Conservation (phyloP, 2,113 vertebrate genomes). For the Gymnarchus niloticus region DNA sequence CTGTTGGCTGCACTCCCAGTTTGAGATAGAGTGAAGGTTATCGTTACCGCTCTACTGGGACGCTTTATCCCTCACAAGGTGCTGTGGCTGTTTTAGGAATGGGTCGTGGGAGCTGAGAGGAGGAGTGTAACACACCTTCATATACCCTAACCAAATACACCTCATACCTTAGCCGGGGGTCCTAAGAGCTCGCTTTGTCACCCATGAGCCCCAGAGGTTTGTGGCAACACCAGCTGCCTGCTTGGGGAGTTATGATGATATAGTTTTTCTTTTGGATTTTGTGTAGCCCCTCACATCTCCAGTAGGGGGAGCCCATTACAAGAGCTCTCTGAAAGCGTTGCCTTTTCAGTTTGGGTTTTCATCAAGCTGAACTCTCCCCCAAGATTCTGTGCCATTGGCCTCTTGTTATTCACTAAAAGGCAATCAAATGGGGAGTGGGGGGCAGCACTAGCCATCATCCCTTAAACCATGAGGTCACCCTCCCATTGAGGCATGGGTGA, state of each 20-base stretch:
- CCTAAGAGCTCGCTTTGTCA: not conserved
- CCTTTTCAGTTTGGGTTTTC: too few relatives aligned
- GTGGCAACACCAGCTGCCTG: not conserved
- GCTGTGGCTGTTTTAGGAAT: not conserved
- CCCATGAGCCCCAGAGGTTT: not conserved
- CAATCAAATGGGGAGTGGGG: not conserved
- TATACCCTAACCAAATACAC: not conserved
- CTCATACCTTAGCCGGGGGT: not conserved
- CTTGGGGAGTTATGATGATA: too few relatives aligned
- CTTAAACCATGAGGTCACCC: not conserved
- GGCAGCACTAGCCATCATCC: not conserved
- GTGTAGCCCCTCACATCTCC: not conserved
- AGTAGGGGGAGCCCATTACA: not conserved
- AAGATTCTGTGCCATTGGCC: not conserved
- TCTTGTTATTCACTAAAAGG: not conserved
- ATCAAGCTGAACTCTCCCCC: too few relatives aligned
- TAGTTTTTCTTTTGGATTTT: too few relatives aligned
- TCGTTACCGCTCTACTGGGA: not conserved
- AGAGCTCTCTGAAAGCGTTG: too few relatives aligned
- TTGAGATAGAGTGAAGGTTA: not conserved
- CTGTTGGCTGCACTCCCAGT: not conserved
- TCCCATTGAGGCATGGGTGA: not conserved
- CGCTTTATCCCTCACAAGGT: not conserved
- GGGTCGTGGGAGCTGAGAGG: not conserved
- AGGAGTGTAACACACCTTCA: not conserved